These are phyloP conservation scores for Melanotaenia boesemani DNA, from an alignment of 2,797 vertebrate species.

Conservation along the genomic window DNA sequence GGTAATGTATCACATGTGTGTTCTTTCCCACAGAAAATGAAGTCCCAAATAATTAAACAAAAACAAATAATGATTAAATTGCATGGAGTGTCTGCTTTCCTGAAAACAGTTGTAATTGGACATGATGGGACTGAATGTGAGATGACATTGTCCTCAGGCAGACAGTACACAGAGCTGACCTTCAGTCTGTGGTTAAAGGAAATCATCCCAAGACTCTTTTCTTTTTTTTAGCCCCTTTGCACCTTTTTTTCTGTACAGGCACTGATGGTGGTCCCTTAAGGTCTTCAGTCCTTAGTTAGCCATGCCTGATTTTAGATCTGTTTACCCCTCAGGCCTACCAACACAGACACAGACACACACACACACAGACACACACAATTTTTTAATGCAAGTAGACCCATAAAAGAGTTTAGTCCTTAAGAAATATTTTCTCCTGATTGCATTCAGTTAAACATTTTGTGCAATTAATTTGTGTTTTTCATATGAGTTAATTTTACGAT, in stretches of 20 bases:
- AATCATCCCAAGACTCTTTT: conserved; percentile 9
- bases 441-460: not conserved
- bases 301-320: conserved; percentile 34
- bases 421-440: not conserved
- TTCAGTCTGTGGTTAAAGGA: conserved; percentile 13
- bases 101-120: conserved; percentile 17
- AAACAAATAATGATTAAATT: not conserved
- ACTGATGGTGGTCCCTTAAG: conserved; percentile 12
- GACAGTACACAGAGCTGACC: conserved; percentile 15
- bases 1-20: not conserved
- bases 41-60: not conserved
- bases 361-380: conserved; percentile 1
- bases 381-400: not conserved
- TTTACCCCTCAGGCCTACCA: conserved; percentile 30
- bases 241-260: not conserved
- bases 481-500: not conserved
- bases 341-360: conserved; percentile 3
- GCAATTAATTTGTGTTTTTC: conserved; percentile 17
- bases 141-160: not conserved
- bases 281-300: conserved; percentile 4
- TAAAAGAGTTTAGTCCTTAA: conserved; percentile 12
- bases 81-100: not conserved
- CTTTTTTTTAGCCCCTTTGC: not conserved
- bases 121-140: not conserved
- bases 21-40: not conserved